Evolutionary conservation across 2,888 invertebrate species (phyloP).

Genomic region (Loripinus fragilis): DNA sequence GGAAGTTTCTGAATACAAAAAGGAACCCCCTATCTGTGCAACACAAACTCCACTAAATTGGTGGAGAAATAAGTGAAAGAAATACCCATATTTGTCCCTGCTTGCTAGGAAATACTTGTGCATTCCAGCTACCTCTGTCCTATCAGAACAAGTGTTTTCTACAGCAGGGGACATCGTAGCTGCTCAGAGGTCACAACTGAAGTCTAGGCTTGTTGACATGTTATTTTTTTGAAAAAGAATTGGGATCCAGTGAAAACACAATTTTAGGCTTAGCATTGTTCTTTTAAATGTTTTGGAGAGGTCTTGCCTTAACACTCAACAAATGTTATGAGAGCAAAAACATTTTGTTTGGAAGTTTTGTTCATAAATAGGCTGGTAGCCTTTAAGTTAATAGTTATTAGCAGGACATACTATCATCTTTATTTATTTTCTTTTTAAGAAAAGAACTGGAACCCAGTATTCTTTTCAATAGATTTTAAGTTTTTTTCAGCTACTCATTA

Average conservation of each 20-base stretch:
- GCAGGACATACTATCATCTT: too few relatives aligned
- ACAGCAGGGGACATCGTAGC: conserved; percentile 47
- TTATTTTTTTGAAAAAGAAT: conserved; percentile 49
- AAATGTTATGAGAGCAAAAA: too few relatives aligned
- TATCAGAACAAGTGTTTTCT: conserved; percentile 40
- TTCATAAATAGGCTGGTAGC: too few relatives aligned
- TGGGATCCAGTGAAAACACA: conserved; percentile 18
- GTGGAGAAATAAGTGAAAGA: conserved; percentile 31
- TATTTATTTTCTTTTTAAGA: too few relatives aligned
- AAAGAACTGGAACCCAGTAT: too few relatives aligned
- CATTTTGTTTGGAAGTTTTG: too few relatives aligned
- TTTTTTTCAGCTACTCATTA: too few relatives aligned
- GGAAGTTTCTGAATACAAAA: conserved; percentile 25
- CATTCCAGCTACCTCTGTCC: conserved; percentile 43
- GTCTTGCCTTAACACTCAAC: too few relatives aligned
- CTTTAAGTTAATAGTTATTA: too few relatives aligned
- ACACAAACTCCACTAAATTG: conserved; percentile 29
- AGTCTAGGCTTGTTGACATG: conserved; percentile 33
- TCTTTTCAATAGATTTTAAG: too few relatives aligned
- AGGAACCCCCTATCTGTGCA: conserved; percentile 9
- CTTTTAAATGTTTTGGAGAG: too few relatives aligned
- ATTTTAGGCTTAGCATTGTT: too few relatives aligned
- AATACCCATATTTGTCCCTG: conserved; percentile 34
- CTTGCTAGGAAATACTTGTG: conserved; percentile 26
- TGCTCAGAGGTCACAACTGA: conserved; percentile 33